Evolutionary conservation across 2,888 invertebrate genomes (phyloP).

Genomic region (Oscheius sp.): DNA sequence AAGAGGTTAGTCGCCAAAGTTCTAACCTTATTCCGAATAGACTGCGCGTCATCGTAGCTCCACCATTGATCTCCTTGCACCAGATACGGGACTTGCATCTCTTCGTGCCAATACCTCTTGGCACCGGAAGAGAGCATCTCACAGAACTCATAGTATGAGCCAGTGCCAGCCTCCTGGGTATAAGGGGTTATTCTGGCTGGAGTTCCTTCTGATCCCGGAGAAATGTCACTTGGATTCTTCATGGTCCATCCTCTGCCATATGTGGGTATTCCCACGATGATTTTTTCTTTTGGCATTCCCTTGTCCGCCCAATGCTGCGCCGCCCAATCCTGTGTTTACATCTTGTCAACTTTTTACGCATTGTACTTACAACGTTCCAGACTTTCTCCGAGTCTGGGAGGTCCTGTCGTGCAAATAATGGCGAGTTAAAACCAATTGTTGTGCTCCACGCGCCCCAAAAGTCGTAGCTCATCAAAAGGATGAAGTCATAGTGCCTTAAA

Average conservation of each 20-base stretch:
- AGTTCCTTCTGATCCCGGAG: constrained; percentile 58
- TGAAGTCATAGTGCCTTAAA: constrained; percentile 60
- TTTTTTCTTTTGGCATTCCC: constrained; percentile 69
- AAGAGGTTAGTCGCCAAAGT: neutral
- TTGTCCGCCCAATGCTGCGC: constrained; percentile 81
- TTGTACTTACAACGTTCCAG: constrained; percentile 59
- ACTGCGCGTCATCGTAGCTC: constrained; percentile 88
- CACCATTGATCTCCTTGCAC: constrained; percentile 88
- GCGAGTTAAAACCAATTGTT: constrained; percentile 62
- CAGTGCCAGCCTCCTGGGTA: constrained; percentile 91
- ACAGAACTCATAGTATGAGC: constrained; percentile 94
- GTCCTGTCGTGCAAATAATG: constrained; percentile 56
- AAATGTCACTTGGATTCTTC: constrained; percentile 48
- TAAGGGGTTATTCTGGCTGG: constrained; percentile 75
- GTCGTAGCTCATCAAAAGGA: constrained; percentile 68
- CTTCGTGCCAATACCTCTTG: constrained; percentile 83
- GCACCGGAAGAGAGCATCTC: constrained; percentile 83
- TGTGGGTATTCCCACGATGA: constrained; percentile 67
- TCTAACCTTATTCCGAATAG: constrained; percentile 84
- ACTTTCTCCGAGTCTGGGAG: constrained; percentile 54
- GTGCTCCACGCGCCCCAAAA: constrained; percentile 65
- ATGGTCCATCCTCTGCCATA: constrained; percentile 71
- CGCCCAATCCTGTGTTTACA: constrained; percentile 81
- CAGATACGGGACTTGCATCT: constrained; percentile 82
- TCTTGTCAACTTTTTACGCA: neutral